Percentiles rank a stretch among this genome's conserved stretches.
phyloP scores from a whole-genome alignment of 2,888 invertebrate genomes.

The Philopedon plagiatum region DNA sequence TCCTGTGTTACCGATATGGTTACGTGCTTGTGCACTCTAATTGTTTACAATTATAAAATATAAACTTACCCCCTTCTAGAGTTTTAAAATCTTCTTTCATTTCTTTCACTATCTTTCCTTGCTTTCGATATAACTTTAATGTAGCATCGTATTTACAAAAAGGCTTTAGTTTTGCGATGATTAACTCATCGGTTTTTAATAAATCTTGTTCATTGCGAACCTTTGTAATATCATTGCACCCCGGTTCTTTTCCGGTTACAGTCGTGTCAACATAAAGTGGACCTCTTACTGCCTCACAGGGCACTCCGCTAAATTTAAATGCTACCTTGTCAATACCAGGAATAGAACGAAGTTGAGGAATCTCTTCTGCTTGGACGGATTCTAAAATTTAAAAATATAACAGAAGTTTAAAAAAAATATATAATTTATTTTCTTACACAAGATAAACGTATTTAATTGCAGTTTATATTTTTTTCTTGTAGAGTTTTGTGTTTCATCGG shows the following conservation, averaged over 20 bases:
- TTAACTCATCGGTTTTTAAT: neutral
- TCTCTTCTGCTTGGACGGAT: neutral
- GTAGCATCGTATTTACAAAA: conserved; percentile 49
- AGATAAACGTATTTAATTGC: too few species aligned
- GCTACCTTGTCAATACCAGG: neutral
- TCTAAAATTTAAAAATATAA: conserved; percentile 11
- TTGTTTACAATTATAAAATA: neutral
- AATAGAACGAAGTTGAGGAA: neutral
- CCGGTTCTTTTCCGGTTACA: neutral
- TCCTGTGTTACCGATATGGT: too few species aligned
- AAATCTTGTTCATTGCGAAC: neutral
- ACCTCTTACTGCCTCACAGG: neutral
- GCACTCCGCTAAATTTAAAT: neutral
- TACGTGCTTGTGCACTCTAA: too few species aligned
- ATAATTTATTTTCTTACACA: too few species aligned
- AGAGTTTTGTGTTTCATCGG: too few species aligned
- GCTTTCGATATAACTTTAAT: conserved; percentile 28
- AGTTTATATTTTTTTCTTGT: too few species aligned
- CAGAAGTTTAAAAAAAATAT: too few species aligned
- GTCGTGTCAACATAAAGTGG: neutral
- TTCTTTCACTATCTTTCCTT: neutral
- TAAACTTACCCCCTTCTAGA: neutral
- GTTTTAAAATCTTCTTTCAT: neutral
- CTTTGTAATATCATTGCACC: neutral
- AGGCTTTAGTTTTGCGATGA: conserved; percentile 29